Percentiles rank a stretch among this genome's conserved stretches.
phyloP scores from a whole-genome alignment of 2,888 invertebrate species.

The Sicus ferrugineus region DNA sequence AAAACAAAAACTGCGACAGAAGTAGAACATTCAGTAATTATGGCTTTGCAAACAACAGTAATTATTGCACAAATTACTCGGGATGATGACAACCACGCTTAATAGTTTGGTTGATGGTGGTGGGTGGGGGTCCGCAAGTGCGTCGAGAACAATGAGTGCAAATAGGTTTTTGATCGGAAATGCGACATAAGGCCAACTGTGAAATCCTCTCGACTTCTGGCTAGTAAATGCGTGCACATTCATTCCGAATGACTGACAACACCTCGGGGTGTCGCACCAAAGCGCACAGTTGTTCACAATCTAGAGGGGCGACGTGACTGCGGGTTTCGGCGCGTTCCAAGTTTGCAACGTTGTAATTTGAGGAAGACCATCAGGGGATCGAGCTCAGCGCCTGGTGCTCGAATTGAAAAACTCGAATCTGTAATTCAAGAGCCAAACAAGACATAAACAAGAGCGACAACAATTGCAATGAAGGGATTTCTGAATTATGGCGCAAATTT shows the following conservation, averaged over 20 bases:
- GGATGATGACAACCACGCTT: constrained; percentile 47
- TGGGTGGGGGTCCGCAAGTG: constrained; percentile 23
- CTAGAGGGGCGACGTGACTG: constrained; percentile 1
- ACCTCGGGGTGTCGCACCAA: constrained; percentile 62
- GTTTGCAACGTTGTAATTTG: constrained; percentile 52
- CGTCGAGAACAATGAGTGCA: constrained; percentile 21
- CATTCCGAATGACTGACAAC: constrained; percentile 64
- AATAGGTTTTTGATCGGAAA: constrained; percentile 30
- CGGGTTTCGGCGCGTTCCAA: constrained; percentile 16
- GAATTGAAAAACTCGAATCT: constrained; percentile 27
- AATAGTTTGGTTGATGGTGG: constrained; percentile 14
- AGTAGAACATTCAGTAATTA: too few relatives aligned
- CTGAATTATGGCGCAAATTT: constrained; percentile 57
- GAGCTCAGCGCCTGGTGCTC: neutral
- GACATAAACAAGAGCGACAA: constrained; percentile 40
- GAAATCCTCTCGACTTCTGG: constrained; percentile 33
- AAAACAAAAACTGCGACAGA: too few relatives aligned
- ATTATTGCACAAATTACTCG: constrained; percentile 62
- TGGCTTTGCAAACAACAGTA: constrained; percentile 61
- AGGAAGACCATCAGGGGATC: constrained; percentile 45
- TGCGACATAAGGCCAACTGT: constrained; percentile 36
- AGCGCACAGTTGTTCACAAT: constrained; percentile 31
- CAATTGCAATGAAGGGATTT: constrained; percentile 48
- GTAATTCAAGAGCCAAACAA: constrained; percentile 37
- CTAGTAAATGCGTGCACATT: constrained; percentile 44